A percentile compares a stretch with the other conserved stretches of the same genome.
phyloP scores from a whole-genome alignment of 1,140 invertebrate genomes.

The Cephus cinctus region DNA sequence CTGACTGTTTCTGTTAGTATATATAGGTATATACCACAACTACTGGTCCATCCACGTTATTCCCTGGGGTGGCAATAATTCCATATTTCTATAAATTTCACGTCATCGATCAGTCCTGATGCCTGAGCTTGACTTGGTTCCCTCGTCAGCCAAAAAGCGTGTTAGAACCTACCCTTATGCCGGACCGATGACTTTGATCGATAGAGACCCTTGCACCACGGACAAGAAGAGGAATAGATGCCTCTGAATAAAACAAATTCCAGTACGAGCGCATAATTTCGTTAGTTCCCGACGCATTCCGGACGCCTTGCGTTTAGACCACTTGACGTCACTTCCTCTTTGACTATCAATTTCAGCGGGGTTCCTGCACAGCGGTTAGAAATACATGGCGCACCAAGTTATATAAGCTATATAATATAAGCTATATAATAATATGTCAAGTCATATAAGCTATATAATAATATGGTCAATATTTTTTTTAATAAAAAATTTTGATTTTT shows the following conservation, averaged over 20 bases:
- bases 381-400: too few species aligned
- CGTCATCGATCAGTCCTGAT: constrained; percentile 8
- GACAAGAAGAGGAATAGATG: background rate
- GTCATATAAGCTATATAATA: too few species aligned
- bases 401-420: too few species aligned
- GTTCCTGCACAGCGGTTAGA: too few species aligned
- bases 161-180: background rate
- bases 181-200: constrained; percentile 6
- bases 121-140: background rate
- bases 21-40: constrained; percentile 14
- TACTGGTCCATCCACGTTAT: constrained; percentile 9
- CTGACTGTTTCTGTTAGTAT: constrained; percentile 17
- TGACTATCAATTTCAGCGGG: too few species aligned
- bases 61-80: constrained; percentile 6
- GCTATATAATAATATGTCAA: too few species aligned
- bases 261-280: too few species aligned
- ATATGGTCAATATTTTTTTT: too few species aligned
- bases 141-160: background rate
- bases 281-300: too few species aligned
- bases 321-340: too few species aligned
- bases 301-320: too few species aligned
- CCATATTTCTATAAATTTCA: constrained; percentile 13
- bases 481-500: too few species aligned
- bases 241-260: background rate
- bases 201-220: background rate